Conservation (phyloP, 2,888 invertebrate genomes). For the Rotaria macrura region DNA sequence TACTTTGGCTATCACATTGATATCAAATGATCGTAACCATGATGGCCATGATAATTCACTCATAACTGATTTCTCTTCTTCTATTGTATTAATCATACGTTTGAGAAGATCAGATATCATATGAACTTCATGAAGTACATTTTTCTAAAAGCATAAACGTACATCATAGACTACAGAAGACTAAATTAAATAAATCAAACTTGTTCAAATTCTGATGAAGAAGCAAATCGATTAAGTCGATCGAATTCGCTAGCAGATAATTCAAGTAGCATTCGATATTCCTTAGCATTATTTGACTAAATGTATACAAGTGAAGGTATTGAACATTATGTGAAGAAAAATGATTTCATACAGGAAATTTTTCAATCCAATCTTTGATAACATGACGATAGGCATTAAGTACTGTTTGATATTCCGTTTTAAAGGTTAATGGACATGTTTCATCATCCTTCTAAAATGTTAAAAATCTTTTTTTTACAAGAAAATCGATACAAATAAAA, state of each 20-base stretch:
- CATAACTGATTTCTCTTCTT: not conserved
- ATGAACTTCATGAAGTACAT: not conserved
- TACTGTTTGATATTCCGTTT: constrained; percentile 8
- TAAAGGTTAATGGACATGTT: not conserved
- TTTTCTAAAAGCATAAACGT: not conserved
- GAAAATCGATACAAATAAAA: not conserved
- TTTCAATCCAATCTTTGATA: not conserved
- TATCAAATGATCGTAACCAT: not conserved
- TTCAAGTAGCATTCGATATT: not conserved
- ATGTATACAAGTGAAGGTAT: not conserved
- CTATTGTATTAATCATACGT: not conserved
- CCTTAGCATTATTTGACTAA: not conserved
- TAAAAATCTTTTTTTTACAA: not conserved
- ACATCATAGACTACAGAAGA: too few species aligned
- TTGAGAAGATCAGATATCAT: not conserved
- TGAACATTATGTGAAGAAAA: not conserved
- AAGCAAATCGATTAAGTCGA: not conserved
- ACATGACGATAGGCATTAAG: not conserved
- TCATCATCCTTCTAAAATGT: not conserved
- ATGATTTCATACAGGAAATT: not conserved
- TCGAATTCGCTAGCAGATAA: not conserved
- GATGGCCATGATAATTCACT: not conserved
- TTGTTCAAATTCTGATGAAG: not conserved
- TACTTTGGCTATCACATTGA: not conserved
- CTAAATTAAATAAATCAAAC: not conserved